Evolutionary conservation across 1,140 invertebrate species (phyloP).

Genomic region (Drosophila serrata): DNA sequence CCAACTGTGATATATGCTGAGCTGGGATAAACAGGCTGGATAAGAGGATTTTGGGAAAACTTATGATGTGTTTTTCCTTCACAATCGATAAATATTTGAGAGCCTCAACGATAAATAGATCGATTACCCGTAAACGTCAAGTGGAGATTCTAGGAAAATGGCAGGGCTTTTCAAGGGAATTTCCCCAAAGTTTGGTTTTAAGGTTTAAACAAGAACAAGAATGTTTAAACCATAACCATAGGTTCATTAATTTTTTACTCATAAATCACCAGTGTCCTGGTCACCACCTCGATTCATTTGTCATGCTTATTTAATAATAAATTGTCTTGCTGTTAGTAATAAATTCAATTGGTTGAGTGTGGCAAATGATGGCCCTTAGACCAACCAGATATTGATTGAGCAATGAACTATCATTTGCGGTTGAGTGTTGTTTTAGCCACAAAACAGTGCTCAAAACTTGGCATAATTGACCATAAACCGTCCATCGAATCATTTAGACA

Average conservation of each 20-base stretch:
- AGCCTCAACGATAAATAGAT: slow-evolving; percentile 36
- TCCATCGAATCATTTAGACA: slow-evolving; percentile 21
- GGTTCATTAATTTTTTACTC: slow-evolving; percentile 1
- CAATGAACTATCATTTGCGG: slow-evolving; percentile 57
- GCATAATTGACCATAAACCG: slow-evolving; percentile 55
- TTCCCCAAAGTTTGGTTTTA: not conserved
- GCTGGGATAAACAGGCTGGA: slow-evolving; percentile 42
- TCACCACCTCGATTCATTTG: slow-evolving; percentile 42
- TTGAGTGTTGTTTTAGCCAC: slow-evolving; percentile 5
- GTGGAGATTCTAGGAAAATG: not conserved
- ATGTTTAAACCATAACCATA: not conserved
- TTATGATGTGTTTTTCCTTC: slow-evolving; percentile 40
- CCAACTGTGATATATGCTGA: slow-evolving; percentile 41
- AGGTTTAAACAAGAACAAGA: not conserved
- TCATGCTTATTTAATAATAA: slow-evolving; percentile 66
- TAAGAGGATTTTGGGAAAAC: slow-evolving; percentile 47
- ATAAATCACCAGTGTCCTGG: not conserved
- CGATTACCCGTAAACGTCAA: slow-evolving; percentile 28
- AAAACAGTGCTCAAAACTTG: slow-evolving; percentile 21
- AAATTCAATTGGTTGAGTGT: slow-evolving; percentile 65
- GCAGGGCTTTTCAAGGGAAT: not conserved
- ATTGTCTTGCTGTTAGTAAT: slow-evolving; percentile 51
- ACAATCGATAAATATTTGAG: slow-evolving; percentile 47
- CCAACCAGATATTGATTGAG: slow-evolving; percentile 53
- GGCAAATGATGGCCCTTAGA: slow-evolving; percentile 33